Evolutionary conservation across 2,888 invertebrate species (phyloP).

Genomic region (Amphipoea lucens): DNA sequence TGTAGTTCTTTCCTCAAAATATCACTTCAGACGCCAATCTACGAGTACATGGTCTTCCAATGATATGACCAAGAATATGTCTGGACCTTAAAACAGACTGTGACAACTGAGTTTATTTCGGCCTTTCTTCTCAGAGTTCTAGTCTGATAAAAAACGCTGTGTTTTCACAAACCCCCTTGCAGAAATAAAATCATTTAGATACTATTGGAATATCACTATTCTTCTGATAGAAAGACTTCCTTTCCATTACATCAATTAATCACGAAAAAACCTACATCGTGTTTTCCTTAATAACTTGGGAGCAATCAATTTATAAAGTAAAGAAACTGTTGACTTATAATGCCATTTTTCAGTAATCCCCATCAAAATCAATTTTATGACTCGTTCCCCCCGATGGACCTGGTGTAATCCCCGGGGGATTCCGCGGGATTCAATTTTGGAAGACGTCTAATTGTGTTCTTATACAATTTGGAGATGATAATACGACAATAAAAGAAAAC

Average conservation of each 20-base stretch:
- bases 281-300: not conserved
- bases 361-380: constrained; percentile 68
- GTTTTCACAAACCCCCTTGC: not conserved
- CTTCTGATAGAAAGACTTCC: not conserved
- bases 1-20: not conserved
- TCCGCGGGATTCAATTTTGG: constrained; percentile 58
- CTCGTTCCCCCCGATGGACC: constrained; percentile 45
- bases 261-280: not conserved
- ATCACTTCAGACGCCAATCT: not conserved
- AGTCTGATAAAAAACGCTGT: not conserved
- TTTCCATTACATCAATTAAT: not conserved
- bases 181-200: not conserved
- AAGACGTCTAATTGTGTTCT: constrained; percentile 61
- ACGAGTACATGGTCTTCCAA: not conserved
- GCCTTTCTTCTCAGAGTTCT: not conserved
- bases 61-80: not conserved
- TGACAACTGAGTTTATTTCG: not conserved
- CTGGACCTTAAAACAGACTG: not conserved
- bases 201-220: not conserved
- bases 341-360: constrained; percentile 42
- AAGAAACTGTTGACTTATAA: not conserved
- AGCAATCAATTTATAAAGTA: not conserved
- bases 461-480: not conserved
- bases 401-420: constrained; percentile 62
- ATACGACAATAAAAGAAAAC: not conserved